Percentiles rank a stretch among this genome's conserved stretches.
Conservation (phyloP, 2,113 vertebrate genomes). For the Lophochroa leadbeateri region DNA sequence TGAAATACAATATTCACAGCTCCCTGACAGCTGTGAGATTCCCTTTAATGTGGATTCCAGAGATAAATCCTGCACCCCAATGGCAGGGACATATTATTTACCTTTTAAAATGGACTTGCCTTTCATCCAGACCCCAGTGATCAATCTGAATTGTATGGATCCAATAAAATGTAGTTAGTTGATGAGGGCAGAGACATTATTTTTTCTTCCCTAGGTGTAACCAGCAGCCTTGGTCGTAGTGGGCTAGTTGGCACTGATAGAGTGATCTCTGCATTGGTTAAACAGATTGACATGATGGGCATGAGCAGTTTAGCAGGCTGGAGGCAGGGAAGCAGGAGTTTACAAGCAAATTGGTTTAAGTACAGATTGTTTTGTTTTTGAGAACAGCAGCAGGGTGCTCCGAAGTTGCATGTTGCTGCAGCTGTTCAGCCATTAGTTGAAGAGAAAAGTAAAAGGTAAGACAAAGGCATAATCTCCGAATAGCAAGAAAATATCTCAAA, state of each 20-base stretch:
- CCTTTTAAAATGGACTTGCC: background rate
- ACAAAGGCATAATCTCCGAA: background rate
- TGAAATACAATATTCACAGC: conserved; percentile 29
- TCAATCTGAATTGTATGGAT: conserved; percentile 24
- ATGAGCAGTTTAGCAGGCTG: conserved; percentile 47
- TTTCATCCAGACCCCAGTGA: conserved; percentile 7
- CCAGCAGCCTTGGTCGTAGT: background rate
- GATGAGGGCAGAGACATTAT: background rate
- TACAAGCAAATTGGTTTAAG: conserved; percentile 52
- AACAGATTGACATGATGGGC: conserved; percentile 39
- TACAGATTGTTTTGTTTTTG: conserved; percentile 16
- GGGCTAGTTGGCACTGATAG: background rate
- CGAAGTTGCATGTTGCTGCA: background rate
- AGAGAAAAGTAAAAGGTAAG: background rate
- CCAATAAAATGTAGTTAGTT: background rate
- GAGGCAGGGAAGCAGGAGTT: conserved; percentile 20
- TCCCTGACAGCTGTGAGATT: background rate
- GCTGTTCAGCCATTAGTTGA: conserved; percentile 24
- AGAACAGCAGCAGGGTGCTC: background rate
- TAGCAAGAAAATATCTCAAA: background rate
- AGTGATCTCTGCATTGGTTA: background rate
- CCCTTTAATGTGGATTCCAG: background rate
- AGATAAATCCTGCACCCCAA: background rate
- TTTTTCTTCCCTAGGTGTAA: background rate
- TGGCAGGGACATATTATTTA: fast-evolving